Percentiles rank a stretch among this genome's conserved stretches.
Conservation (phyloP, 2,797 vertebrate genomes). For the Microtus agrestis region DNA sequence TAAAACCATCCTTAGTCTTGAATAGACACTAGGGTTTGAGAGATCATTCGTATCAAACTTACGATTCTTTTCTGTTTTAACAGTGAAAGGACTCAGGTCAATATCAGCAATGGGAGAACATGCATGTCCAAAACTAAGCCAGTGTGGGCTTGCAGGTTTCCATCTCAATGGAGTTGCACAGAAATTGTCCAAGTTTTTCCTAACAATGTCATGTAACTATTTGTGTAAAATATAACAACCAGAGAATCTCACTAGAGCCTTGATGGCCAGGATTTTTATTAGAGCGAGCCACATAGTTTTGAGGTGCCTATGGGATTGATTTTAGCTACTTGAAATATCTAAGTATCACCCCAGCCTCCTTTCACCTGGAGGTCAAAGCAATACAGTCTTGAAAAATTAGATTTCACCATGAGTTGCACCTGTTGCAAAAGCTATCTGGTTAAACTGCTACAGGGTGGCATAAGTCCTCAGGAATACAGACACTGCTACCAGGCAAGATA, state of each 20-base stretch:
- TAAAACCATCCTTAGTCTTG: background rate
- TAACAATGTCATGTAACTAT: background rate
- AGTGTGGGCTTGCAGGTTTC: background rate
- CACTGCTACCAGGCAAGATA: background rate
- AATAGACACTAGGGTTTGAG: constrained; percentile 2
- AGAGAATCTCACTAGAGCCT: background rate
- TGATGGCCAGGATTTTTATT: background rate
- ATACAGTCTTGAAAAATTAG: background rate
- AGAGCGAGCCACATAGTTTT: background rate
- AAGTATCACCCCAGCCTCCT: background rate
- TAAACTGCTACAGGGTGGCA: background rate
- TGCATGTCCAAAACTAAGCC: background rate
- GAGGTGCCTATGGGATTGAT: background rate
- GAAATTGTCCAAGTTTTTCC: background rate
- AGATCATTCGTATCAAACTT: background rate
- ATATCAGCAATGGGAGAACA: background rate
- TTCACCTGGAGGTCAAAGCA: background rate
- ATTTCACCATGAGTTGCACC: background rate
- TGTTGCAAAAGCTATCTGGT: background rate
- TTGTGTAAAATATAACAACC: background rate
- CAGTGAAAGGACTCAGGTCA: background rate
- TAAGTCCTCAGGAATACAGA: background rate
- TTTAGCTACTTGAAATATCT: background rate
- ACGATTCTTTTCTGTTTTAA: background rate
- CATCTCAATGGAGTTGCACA: background rate